Base-by-base conservation (phyloP, 2,113 vertebrate genomes). In the Grammomys surdaster region DNA sequence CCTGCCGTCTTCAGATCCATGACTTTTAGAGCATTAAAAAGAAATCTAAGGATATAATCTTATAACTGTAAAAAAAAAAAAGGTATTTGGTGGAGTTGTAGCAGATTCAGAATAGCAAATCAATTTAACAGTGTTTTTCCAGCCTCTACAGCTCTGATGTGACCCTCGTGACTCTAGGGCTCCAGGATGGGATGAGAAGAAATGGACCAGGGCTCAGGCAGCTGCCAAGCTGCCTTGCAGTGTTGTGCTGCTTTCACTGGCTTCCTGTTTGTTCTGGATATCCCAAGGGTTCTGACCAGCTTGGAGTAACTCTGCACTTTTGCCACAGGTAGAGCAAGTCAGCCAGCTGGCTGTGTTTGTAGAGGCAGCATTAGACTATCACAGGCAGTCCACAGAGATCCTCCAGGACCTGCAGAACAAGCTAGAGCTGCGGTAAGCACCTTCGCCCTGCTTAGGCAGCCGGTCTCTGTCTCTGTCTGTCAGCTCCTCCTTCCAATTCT, bases 251-350 rank as follows among this genome's bases (percentile, higher is more conserved):
- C 6, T 19, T 46, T 72, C 26, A 17, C 92, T 36, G 28, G 72
- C n/a, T 58, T 69, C 58, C 63, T 13, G 84, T 48, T 86, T 69
- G 82, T 19, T 81, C 33, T n/a, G 65, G 56, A 31, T 11, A 0
- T 43, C n/a, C 28, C 7, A 0, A 5, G 3, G 31, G 11, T 58
- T 51, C 88, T 67, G 56, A 90, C 80, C 33, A 48, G 75, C 48
- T 13, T 72, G 90, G 58, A 60, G 46, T 96, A 56, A 96, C 48
- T 97, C 95, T 96, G 80, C 72, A 14, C 75, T 97, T 94, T 26
- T 86, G 28, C 97, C 98, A 84, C 94, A 99, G 99, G 98, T 99
- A 96, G 99, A 99, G 89, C 99, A 99, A 98, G 99, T 99, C 90
- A 99, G 99, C 98, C 99, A 99, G 98, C 94, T 99, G 97, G 98